These are phyloP conservation scores for Saxidomus purpurata DNA, from an alignment of 1,140 invertebrate genomes.

Conservation along the genomic window DNA sequence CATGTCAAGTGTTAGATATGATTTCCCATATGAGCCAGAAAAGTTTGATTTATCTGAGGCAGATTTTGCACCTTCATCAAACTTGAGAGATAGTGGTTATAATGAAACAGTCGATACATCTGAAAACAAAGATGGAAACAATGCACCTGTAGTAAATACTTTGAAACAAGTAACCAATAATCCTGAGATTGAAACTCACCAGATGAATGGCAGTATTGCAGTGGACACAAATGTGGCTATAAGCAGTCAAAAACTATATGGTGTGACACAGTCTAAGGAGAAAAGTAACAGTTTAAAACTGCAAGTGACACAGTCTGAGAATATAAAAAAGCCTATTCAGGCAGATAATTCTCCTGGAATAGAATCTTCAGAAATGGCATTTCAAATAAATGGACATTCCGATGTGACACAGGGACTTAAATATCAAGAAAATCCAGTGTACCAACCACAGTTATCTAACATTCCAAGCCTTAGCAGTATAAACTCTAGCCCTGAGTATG, in stretches of 20 bases:
- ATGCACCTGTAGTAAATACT: constrained; percentile 7
- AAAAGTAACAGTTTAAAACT: neutral
- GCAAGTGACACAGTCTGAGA: neutral
- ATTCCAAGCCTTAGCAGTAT: constrained; percentile 29
- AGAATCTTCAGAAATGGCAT: constrained; percentile 3
- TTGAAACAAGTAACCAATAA: neutral
- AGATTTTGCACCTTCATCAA: constrained; percentile 75
- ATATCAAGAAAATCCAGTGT: constrained; percentile 17
- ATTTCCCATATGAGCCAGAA: constrained; percentile 80
- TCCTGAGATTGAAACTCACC: neutral
- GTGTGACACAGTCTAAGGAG: neutral
- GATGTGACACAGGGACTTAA: neutral
- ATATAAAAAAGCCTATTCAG: constrained; percentile 34
- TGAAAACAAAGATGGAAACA: neutral
- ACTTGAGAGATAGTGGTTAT: neutral
- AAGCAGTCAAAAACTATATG: neutral
- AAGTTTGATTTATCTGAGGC: constrained; percentile 81
- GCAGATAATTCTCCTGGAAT: constrained; percentile 28
- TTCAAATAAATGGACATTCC: constrained; percentile 58
- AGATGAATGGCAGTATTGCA: neutral
- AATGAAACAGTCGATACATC: constrained; percentile 21
- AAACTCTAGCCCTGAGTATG: constrained; percentile 22
- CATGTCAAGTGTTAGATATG: constrained; percentile 70
- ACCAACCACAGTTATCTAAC: constrained; percentile 36
- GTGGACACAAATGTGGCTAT: neutral